phyloP scores from a whole-genome alignment of 2,113 vertebrate genomes.

The Pelodiscus sinensis region DNA sequence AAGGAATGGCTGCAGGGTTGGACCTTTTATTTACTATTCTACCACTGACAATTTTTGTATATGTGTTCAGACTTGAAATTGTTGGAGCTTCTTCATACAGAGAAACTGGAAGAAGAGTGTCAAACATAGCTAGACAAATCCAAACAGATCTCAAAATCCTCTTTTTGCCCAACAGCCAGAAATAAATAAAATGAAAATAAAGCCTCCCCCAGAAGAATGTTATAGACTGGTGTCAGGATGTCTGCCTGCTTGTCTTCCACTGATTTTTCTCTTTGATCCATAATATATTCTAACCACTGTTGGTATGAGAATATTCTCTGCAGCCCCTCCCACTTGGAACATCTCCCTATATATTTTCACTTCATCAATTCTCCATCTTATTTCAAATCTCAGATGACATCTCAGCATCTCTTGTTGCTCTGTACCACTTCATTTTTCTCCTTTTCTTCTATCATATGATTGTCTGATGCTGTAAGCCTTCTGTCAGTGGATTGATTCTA shows the following conservation, averaged over 20 bases:
- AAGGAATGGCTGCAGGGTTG: not conserved
- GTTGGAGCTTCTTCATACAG: not conserved
- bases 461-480: not conserved
- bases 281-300: accelerated
- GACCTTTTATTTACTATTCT: not conserved
- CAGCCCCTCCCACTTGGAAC: not conserved
- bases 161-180: not conserved
- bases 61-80: not conserved
- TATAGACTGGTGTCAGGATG: not conserved
- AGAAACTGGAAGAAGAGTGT: not conserved
- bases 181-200: not conserved
- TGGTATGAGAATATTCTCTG: conserved; percentile 4
- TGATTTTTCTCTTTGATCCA: not conserved
- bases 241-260: not conserved
- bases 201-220: not conserved
- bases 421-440: not conserved
- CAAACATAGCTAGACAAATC: not conserved
- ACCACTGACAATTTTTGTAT: accelerated
- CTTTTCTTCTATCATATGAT: not conserved
- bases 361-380: not conserved
- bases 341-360: not conserved
- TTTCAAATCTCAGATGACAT: not conserved
- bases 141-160: not conserved
- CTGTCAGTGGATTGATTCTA: not conserved
- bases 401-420: not conserved